These are phyloP conservation scores for Rhagologus leucostigma DNA, from an alignment of 2,113 vertebrate genomes.

Conservation along the genomic window DNA sequence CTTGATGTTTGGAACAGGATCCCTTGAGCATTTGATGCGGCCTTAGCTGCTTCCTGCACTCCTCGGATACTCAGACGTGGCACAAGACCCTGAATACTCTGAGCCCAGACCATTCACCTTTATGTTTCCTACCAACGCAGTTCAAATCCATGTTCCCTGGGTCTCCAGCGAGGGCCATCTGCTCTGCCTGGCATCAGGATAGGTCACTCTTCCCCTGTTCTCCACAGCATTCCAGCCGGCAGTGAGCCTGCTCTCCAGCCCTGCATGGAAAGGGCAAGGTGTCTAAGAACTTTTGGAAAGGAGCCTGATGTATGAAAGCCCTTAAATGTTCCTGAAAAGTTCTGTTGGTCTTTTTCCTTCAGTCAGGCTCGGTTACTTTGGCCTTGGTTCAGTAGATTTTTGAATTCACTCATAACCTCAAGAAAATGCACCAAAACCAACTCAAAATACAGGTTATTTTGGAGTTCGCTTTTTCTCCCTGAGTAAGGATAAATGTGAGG, in stretches of 20 bases:
- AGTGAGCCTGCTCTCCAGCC: neutral
- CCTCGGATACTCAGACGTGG: neutral
- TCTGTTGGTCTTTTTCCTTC: neutral
- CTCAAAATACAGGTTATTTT: neutral
- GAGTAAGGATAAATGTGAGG: neutral
- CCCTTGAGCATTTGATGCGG: neutral
- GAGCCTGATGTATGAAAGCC: neutral
- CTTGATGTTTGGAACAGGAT: neutral
- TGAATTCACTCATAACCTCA: neutral
- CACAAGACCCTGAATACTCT: neutral
- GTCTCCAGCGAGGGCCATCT: neutral
- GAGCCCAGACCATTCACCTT: neutral
- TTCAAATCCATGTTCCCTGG: neutral
- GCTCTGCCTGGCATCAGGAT: neutral
- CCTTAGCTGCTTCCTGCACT: neutral
- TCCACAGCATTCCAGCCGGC: neutral
- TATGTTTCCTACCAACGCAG: neutral
- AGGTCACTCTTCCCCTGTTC: neutral
- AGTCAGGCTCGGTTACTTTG: neutral
- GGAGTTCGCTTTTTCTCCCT: neutral
- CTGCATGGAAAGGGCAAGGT: neutral
- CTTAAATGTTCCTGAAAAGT: neutral
- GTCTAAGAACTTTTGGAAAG: neutral
- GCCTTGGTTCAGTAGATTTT: neutral
- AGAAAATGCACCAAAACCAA: neutral